These are phyloP conservation scores for Diarsia rubi DNA, from an alignment of 2,888 invertebrate species.

Conservation along the genomic window DNA sequence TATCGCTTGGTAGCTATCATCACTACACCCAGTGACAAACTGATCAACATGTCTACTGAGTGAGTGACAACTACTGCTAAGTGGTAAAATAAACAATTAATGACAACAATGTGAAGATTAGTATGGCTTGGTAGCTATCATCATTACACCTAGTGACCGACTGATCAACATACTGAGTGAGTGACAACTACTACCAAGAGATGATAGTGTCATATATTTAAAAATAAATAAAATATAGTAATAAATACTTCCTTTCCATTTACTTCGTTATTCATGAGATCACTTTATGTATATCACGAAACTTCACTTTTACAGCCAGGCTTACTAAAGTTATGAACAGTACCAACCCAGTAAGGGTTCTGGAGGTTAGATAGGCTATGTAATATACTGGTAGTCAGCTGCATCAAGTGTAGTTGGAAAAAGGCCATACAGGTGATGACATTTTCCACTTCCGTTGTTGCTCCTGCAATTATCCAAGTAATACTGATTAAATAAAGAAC, in stretches of 20 bases:
- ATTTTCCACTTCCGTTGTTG: not conserved
- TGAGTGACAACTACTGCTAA: constrained; percentile 29
- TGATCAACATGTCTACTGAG: constrained; percentile 53
- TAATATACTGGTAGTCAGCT: not conserved
- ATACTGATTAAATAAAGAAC: not conserved
- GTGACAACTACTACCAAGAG: not conserved
- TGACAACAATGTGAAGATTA: not conserved
- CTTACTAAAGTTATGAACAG: not conserved
- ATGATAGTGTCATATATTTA: too few relatives aligned
- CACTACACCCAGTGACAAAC: constrained; percentile 50
- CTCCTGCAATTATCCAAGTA: not conserved
- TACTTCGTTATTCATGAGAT: not conserved
- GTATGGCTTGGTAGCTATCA: not conserved
- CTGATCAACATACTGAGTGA: constrained; percentile 10
- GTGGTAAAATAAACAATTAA: not conserved
- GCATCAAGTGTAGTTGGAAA: not conserved
- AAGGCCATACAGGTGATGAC: not conserved
- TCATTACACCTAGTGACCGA: constrained; percentile 41
- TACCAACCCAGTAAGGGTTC: too few relatives aligned
- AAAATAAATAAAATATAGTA: not conserved
- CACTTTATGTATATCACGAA: not conserved
- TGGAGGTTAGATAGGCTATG: not conserved
- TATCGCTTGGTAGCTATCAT: too few relatives aligned
- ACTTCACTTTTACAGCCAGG: not conserved
- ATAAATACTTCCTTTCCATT: not conserved